Evolutionary conservation across 2,888 invertebrate species (phyloP), one percentile per base, ranked within the genome.

Genomic region (Octonoba sinensis): DNA sequence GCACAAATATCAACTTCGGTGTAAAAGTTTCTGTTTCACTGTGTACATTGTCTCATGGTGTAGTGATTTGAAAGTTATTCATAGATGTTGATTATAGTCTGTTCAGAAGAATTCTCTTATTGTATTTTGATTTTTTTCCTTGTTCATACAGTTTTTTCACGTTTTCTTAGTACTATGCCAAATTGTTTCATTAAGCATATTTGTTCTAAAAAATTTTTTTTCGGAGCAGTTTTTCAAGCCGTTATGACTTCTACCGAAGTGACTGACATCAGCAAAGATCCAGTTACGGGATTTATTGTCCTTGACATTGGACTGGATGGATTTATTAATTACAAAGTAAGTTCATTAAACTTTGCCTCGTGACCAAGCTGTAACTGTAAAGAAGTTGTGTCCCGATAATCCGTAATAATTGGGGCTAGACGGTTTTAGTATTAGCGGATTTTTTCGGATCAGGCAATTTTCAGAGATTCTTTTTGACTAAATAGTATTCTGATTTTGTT

Each of bases 251-350:
- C 83, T 18, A 75, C 78, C 12, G 82, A 85, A 18, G 62, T 72
- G n/a, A 54, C 47, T 0, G 83, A 81, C 24, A 60, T 71, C 18
- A 60, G 46, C 20, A 77, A 69, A 44, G 78, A 84, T 13, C 66
- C 82, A 1, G 75, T 75, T 11, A 77, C 83, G 16, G 85, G 85
- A 44, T 84, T 84, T 46, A 84, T 85, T 22, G 70, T 83, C 12
- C 73, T 86, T 18, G 82, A 84, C 8, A 84, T 86, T 6, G 83
- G 84, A 18, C 81, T 84, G 46, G 85, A 86, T 56, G 86, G 86
- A 16, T 74, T 70, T 59, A 84, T 86, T 36, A 78, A 84, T 27
- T 86, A 86, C 72, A 84, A 85, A 71, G 83, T 85, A 27, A 65
- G 59, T 20, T 20, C 11, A 22, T 66, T n/a, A 12, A 59, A 46